Evolutionary conservation across 2,888 invertebrate species (phyloP).

Genomic region (Mythimna ferrago): DNA sequence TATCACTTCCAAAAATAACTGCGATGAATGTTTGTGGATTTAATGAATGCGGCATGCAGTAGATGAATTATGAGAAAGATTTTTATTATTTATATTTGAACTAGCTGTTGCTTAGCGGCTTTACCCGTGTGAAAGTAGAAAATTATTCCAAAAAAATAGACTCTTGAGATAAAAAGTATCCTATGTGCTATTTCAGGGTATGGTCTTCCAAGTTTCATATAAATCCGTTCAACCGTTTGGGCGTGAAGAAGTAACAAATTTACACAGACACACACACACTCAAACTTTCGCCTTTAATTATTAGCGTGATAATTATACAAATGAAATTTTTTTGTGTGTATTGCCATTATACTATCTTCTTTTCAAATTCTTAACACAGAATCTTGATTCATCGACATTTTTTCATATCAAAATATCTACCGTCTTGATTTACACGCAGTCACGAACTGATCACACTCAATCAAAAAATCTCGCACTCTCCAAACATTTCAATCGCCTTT

Average conservation of each 20-base stretch:
- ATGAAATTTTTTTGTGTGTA: neutral
- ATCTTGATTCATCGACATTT: neutral
- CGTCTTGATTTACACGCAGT: neutral
- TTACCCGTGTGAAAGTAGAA: too few relatives aligned
- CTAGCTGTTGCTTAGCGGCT: too few relatives aligned
- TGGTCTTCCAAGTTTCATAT: too few relatives aligned
- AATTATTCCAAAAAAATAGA: too few relatives aligned
- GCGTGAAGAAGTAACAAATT: too few relatives aligned
- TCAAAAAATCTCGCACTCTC: conserved; percentile 13
- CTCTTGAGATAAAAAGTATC: too few relatives aligned
- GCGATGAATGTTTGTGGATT: conserved; percentile 12
- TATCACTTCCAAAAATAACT: conserved; percentile 13
- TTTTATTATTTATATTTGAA: neutral
- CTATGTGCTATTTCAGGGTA: too few relatives aligned
- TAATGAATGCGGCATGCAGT: neutral
- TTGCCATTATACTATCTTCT: neutral
- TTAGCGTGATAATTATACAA: neutral
- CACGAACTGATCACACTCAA: neutral
- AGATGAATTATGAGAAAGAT: neutral
- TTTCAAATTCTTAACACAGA: neutral
- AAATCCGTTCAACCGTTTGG: too few relatives aligned
- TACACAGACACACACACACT: too few relatives aligned
- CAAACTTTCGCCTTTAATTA: too few relatives aligned
- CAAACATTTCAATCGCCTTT: conserved; percentile 37
- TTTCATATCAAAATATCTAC: conserved; percentile 6